Base-by-base conservation (phyloP, 2,888 invertebrate species). In the Drosophila kuntzei region DNA sequence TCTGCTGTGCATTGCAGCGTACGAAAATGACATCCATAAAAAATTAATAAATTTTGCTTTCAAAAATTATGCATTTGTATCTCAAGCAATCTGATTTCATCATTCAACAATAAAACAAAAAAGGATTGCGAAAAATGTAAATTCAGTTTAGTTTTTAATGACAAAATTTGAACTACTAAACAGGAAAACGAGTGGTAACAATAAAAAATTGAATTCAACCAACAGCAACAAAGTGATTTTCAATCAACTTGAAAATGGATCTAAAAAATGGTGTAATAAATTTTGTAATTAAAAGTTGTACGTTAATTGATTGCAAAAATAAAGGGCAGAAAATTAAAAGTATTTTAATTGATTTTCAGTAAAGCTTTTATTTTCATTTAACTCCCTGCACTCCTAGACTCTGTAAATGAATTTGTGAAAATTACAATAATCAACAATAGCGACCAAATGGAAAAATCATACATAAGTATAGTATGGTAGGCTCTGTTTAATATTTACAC, bases 121-220 rank as follows among this genome's bases (percentile, higher is more conserved):
- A 58, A 50, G 49, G 55, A 69, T 79, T 82, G 66, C 79, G 67
- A 79, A 82, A 87, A 71, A 85, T 87, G 79, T 76, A 59, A 81
- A 79, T 82, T 65, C 27, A 29, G 55, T 54, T 69, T 57, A 50
- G 64, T 44, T 55, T 64, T 65, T 59, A 64, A 64, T 64, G 50
- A 54, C 41, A 22, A 57, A 43, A 41, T 65, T 41, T 71, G 41
- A 83, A 66, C 73, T 71, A 67, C 65, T 58, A 66, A 58, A n/a
- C 12, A 43, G 29, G 20, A 51, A 61, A 20, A 67, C 11, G 27
- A 25, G 27, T 27, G 18, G 41, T 5, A 71, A 54, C n/a, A 29
- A 39, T n/a, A 50, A 25, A 7, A 34, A 34, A 57, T 41, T 9
- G 11, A 32, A 63, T 18, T 18, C 25, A 34, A 27, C 7, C 7